Evolutionary conservation across 2,113 vertebrate species (phyloP).

Genomic region (Antidorcas marsupialis): DNA sequence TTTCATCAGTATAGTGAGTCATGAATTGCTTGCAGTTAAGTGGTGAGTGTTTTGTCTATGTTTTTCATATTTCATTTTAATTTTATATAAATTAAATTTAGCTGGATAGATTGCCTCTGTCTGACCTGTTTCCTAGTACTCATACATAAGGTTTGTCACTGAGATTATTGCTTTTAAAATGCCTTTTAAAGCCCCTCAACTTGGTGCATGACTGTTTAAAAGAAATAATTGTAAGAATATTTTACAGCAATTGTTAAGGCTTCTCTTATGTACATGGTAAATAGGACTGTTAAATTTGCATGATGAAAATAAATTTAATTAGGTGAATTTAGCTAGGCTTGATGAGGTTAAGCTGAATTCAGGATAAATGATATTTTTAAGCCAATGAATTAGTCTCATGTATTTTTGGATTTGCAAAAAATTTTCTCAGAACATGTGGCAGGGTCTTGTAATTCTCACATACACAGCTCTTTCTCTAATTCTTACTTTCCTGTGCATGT

Average conservation of each 20-base stretch:
- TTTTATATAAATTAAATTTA: conserved; percentile 29
- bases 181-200: conserved; percentile 14
- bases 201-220: conserved; percentile 24
- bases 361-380: conserved; percentile 60
- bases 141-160: neutral
- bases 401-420: conserved; percentile 45
- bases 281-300: conserved; percentile 48
- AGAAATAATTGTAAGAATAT: conserved; percentile 46
- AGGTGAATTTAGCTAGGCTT: conserved; percentile 55
- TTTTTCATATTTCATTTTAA: conserved; percentile 33
- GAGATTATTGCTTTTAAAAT: conserved; percentile 51
- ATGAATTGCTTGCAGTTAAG: neutral
- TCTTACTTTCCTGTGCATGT: neutral
- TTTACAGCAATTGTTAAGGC: conserved; percentile 39
- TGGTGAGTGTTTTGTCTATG: conserved; percentile 22
- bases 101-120: neutral
- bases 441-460: neutral
- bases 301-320: conserved; percentile 65
- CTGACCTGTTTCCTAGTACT: conserved; percentile 23
- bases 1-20: conserved; percentile 14
- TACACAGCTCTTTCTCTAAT: neutral
- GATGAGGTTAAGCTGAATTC: conserved; percentile 56
- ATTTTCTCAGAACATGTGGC: neutral
- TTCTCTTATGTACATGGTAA: conserved; percentile 45
- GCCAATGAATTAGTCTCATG: conserved; percentile 40